These are phyloP conservation scores for Agrotis ipsilon DNA, from an alignment of 2,888 invertebrate genomes.

Conservation along the genomic window DNA sequence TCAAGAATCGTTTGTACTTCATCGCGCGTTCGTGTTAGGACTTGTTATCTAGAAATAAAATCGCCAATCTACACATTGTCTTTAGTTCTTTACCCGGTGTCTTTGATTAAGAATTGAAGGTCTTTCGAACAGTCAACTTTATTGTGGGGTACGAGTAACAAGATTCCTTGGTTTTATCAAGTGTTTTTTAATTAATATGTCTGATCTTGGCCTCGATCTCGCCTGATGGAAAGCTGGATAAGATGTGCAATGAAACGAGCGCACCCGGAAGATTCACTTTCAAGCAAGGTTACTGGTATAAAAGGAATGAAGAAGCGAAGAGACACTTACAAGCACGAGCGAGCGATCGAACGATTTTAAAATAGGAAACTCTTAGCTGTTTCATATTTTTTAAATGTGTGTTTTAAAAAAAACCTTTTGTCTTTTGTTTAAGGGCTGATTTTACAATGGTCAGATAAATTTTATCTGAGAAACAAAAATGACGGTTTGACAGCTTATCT, in stretches of 20 bases:
- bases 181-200: constrained; percentile 28
- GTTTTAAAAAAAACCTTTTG: too few species aligned
- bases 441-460: too few species aligned
- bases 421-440: too few species aligned
- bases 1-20: not conserved
- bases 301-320: not conserved
- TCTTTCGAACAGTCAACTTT: constrained; percentile 30
- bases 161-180: constrained; percentile 21
- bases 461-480: too few species aligned
- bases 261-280: not conserved
- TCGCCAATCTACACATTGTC: constrained; percentile 42
- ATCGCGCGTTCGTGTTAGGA: not conserved
- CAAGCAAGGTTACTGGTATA: not conserved
- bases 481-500: too few species aligned
- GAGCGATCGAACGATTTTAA: not conserved
- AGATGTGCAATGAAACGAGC: not conserved
- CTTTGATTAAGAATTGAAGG: constrained; percentile 57
- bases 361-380: not conserved
- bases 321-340: not conserved
- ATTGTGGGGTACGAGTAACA: constrained; percentile 5
- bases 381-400: not conserved
- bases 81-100: constrained; percentile 36
- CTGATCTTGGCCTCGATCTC: constrained; percentile 1
- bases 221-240: constrained; percentile 5
- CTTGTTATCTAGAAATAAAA: constrained; percentile 37